These are phyloP conservation scores for Arenicola marina DNA, from an alignment of 2,888 invertebrate species.

Conservation along the genomic window DNA sequence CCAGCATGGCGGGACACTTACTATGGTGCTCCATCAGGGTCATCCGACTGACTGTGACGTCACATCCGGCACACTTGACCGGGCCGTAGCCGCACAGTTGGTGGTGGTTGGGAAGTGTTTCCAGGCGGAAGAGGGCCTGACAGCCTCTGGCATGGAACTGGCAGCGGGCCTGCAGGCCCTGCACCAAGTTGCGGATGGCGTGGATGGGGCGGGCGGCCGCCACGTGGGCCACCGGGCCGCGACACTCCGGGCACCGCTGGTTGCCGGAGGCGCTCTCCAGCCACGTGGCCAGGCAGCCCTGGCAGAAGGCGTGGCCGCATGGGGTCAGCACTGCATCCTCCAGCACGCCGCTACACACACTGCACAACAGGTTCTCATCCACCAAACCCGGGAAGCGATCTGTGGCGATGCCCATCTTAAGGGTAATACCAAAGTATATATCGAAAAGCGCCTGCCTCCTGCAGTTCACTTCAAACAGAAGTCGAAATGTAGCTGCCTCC, in stretches of 20 bases:
- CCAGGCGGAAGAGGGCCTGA: conserved; percentile 42
- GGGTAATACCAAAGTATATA: no score
- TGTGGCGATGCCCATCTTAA: conserved; percentile 50
- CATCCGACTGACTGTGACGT: conserved; percentile 36
- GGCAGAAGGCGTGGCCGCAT: conserved; percentile 57
- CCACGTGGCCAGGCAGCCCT: conserved; percentile 50
- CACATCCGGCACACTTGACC: conserved; percentile 52
- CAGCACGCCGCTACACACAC: conserved; percentile 52
- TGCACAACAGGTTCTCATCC: conserved; percentile 55
- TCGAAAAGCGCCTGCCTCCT: no score
- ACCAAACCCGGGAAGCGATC: conserved; percentile 44
- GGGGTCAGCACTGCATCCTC: conserved; percentile 54
- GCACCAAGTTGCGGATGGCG: conserved; percentile 50
- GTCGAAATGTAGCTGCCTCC: no score
- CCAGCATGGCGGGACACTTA: conserved; percentile 48
- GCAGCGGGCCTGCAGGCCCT: conserved; percentile 46
- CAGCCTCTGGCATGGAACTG: conserved; percentile 45
- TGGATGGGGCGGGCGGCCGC: conserved; percentile 44
- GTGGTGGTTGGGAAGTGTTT: conserved; percentile 40
- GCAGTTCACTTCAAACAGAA: no score
- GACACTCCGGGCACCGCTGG: conserved; percentile 52
- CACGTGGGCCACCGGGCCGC: conserved; percentile 38
- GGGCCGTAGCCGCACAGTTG: conserved; percentile 43
- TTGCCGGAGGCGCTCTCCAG: conserved; percentile 38
- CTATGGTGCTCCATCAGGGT: conserved; percentile 50